Base-by-base conservation (phyloP, 2,113 vertebrate species). In the Cryptomyrus ogoouensis region DNA sequence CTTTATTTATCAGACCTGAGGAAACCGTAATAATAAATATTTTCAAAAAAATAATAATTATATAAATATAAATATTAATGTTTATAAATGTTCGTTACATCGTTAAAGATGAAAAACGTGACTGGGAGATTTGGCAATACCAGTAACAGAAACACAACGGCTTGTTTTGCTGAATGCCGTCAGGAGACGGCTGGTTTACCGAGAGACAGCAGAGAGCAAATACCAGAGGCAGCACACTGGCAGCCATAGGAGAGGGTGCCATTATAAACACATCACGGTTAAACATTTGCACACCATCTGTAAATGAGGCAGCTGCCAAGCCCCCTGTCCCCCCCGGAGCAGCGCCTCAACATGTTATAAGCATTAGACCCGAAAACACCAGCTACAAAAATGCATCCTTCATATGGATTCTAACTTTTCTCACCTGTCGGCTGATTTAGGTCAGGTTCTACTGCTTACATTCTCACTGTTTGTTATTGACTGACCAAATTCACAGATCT, bases 241-340 rank as follows among this genome's bases (percentile, higher is more conserved):
- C 35, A 83, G 80, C 17, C 15, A 3, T 3, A 12, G 42, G 0
- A 83, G 39, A 9, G 62, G 7, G 35, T 19, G 39, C 35, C 42
- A 21, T 27, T 21, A 83, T 24, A 83, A 83, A 83, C 62, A 70
- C 80, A 46, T 39, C 80, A 83, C 3, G 35, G 35, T 24, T 83
- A 44, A 83, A 83, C 80, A 83, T 83, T 83, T 83, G 77, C 80
- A 83, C 42, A 21, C 35, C 42, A 46, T 83, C 42, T 83, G 80
- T 24, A 83, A 83, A 46, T 70, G n/a, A 31, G 27, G 62, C 24
- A 12, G 19, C 17, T 12, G 83, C 83, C 83, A 47, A 47, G 21
- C 15, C 17, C 15, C 5, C 83, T 47, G 42, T 3, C 83, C 83
- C 47, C 39, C 39, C 44, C 6, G 12, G 19, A n/a, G 44, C 19